Base-by-base conservation (phyloP, 2,113 vertebrate genomes). In the Macquaria ambigua region DNA sequence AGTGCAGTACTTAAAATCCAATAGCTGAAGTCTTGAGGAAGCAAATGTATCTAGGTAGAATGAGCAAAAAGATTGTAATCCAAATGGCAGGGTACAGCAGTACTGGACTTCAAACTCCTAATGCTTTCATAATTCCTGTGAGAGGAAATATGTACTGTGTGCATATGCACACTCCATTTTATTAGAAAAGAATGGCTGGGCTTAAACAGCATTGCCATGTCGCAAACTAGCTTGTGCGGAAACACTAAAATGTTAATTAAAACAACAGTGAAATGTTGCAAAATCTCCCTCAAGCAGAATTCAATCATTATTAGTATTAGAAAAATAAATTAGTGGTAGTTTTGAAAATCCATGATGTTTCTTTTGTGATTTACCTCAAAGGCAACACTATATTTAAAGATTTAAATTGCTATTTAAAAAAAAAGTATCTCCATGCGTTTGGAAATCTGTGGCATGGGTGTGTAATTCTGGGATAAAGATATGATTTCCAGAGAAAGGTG, bases 1-100 rank as follows among this genome's bases (percentile, higher is more conserved):
- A 95, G 90, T 94, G 90, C 91, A 87, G 90, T 92, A 87, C 83
- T 95, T 93, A 93, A 92, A 93, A 90, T 84, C 71, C 74, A 88
- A 92, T 89, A 87, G 83, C 73, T 84, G 56, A 88, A 90, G 77
- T 87, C 87, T 73, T 67, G 72, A 63, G 82, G 62, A 89, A 82
- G 82, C 70, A 89, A 93, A 94, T 85, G 77, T 71, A 90, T 93
- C 77, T 90, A 91, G 85, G 86, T 81, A 85, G 72, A 91, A 77
- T 86, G 87, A 91, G 87, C 89, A 92, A 92, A 90, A 83, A 85
- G 83, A 90, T 84, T 84, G 31, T 88, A 84, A 79, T 90, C 56
- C 59, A 83, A 81, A 90, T 84, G 64, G 84, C 66, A 77, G 85
- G 10, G 76, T 37, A 59, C 50, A 81, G 67, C 78, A 53, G 77